Evolutionary conservation across 2,888 invertebrate species (phyloP).

Genomic region (Geotrupes spiniger): DNA sequence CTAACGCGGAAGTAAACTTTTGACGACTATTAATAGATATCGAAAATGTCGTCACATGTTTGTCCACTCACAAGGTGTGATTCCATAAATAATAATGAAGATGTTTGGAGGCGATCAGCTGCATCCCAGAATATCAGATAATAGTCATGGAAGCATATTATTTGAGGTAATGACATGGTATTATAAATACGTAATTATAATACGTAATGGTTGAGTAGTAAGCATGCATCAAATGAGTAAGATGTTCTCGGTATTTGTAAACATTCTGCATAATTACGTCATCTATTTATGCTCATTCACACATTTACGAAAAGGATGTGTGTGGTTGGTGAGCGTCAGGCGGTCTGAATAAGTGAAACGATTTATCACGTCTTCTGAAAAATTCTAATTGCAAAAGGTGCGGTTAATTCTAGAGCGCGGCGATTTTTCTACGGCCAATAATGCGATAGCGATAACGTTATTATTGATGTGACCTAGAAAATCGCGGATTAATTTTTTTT

Average conservation of each 20-base stretch:
- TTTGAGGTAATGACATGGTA: not conserved
- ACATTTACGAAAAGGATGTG: slow-evolving; percentile 17
- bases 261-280: slow-evolving; percentile 21
- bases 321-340: slow-evolving; percentile 23
- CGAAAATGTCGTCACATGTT: not conserved
- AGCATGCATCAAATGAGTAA: slow-evolving; percentile 15
- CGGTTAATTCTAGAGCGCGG: no score
- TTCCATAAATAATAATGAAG: no score
- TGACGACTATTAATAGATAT: slow-evolving; percentile 1
- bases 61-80: no score
- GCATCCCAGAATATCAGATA: no score
- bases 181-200: slow-evolving; percentile 3
- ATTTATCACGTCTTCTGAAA: slow-evolving; percentile 2
- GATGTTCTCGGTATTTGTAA: slow-evolving; percentile 20
- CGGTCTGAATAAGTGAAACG: slow-evolving; percentile 14
- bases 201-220: slow-evolving; percentile 12
- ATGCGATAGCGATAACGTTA: no score
- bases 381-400: not conserved
- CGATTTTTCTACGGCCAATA: no score
- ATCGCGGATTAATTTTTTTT: no score
- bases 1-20: slow-evolving; percentile 1
- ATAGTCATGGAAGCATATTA: no score
- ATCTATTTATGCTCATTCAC: slow-evolving; percentile 18
- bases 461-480: no score
- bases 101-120: no score